Evolutionary conservation across 2,888 invertebrate genomes (phyloP), one percentile per base, ranked within the genome.

Genomic region (Platycnemis pennipes): DNA sequence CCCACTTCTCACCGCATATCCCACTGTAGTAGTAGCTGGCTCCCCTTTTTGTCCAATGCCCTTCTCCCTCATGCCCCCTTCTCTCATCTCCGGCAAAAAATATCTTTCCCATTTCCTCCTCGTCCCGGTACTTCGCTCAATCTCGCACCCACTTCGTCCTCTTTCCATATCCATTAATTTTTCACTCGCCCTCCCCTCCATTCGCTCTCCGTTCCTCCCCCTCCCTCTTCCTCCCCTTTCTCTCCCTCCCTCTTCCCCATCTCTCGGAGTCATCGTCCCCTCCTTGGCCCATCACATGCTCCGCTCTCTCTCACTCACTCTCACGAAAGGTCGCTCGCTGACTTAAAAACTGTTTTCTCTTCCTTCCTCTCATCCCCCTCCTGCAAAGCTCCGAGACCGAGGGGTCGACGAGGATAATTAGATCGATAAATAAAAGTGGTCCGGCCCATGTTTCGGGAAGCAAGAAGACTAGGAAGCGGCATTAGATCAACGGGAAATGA

Each of bases 391-490:
- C 22, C 63, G 22, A 22, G 63, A 63, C 26, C 63, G n/a, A 63
- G 63, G 63, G n/a, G 63, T 63, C 63, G 63, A 63, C 89, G 89
- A 42, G 56, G 89, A 56, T 89, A 89, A 89, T 89, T 89, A 89
- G 89, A 89, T 89, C 89, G 56, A 89, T 89, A 89, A 89, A 89
- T 89, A 89, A 89, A 89, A 89, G 89, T 56, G 89, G 31, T 26
- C n/a, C 19, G 88, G 45, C 31, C 45, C 44, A 31, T 53, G 31
- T 46, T 63, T 63, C n/a, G 37, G 42, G 87, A 11, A 45, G 19
- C 63, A 16, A 63, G n/a, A 16, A 63, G 63, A 7, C 26, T 1
- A 26, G 63, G n/a, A 63, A 16, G 22, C 5, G 63, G n/a, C n/a
- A 16, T 16, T 63, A 26, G 63, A 26, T 3, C 3, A 5, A 16